Evolutionary conservation across 2,888 invertebrate genomes (phyloP).

Genomic region (Vesta saturnalis): DNA sequence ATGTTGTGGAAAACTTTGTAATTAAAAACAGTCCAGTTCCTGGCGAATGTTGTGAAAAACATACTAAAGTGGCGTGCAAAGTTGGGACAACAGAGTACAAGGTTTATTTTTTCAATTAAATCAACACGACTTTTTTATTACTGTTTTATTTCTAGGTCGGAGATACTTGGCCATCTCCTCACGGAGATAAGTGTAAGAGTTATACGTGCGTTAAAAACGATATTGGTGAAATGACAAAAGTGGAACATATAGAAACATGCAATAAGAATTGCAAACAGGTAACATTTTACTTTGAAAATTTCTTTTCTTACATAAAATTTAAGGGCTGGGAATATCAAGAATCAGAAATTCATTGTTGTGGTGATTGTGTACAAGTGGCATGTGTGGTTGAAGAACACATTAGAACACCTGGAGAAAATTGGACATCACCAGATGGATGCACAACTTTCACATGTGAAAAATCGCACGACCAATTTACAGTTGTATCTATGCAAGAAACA

Average conservation of each 20-base stretch:
- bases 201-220: not conserved
- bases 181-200: slow-evolving; percentile 67
- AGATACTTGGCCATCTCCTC: slow-evolving; percentile 67
- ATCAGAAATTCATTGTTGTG: slow-evolving; percentile 68
- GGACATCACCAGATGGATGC: slow-evolving; percentile 72
- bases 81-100: slow-evolving; percentile 31
- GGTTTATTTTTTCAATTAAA: too few relatives aligned
- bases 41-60: slow-evolving; percentile 69
- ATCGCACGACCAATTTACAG: slow-evolving; percentile 62
- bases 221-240: not conserved
- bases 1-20: slow-evolving; percentile 63
- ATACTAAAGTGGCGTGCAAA: slow-evolving; percentile 67
- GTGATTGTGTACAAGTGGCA: slow-evolving; percentile 70
- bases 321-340: slow-evolving; percentile 70
- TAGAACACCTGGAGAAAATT: slow-evolving; percentile 65
- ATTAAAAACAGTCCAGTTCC: slow-evolving; percentile 61
- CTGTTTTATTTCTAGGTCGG: too few relatives aligned
- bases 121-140: too few relatives aligned
- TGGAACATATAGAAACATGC: slow-evolving; percentile 2
- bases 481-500: slow-evolving; percentile 58
- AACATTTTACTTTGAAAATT: too few relatives aligned
- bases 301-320: too few relatives aligned
- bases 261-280: not conserved
- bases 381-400: slow-evolving; percentile 67
- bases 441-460: slow-evolving; percentile 68